phyloP scores from a whole-genome alignment of 2,888 invertebrate genomes.

The Drosophila hamatofila region DNA sequence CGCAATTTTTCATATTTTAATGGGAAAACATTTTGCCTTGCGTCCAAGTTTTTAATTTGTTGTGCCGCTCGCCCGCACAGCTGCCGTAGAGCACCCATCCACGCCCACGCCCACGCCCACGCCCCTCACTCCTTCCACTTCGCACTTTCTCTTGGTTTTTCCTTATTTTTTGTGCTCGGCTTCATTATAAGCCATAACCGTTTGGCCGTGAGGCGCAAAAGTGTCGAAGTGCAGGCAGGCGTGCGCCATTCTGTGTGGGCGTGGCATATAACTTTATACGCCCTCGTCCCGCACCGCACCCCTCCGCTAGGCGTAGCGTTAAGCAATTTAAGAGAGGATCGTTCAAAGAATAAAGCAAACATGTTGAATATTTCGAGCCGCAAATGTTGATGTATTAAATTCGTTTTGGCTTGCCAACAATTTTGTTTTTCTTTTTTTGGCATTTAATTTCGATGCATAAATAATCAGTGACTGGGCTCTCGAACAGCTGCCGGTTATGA shows the following conservation, averaged over 20 bases:
- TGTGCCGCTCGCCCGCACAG: conserved; percentile 60
- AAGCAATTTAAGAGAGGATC: conserved; percentile 24
- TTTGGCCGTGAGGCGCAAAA: conserved; percentile 78
- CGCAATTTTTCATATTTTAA: conserved; percentile 79
- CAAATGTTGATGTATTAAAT: conserved; percentile 45
- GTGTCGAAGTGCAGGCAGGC: conserved; percentile 73
- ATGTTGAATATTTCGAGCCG: conserved; percentile 25
- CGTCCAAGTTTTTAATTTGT: conserved; percentile 77
- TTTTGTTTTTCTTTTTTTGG: conserved; percentile 5
- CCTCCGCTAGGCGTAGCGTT: background rate
- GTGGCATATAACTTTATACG: conserved; percentile 56
- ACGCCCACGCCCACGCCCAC: background rate
- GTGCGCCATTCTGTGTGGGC: conserved; percentile 48
- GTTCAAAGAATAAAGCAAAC: conserved; percentile 36
- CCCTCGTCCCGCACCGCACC: background rate
- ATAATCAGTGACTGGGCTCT: conserved; percentile 50
- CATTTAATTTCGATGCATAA: conserved; percentile 57
- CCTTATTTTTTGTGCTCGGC: conserved; percentile 57
- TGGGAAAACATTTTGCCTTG: conserved; percentile 75
- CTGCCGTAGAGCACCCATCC: conserved; percentile 7
- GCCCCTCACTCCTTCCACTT: background rate
- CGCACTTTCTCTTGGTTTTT: conserved; percentile 44
- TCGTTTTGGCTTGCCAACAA: conserved; percentile 6
- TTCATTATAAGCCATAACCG: conserved; percentile 74
- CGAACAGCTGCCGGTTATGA: conserved; percentile 63